Evolutionary conservation across 2,888 invertebrate species (phyloP), one percentile per base, ranked within the genome.

Genomic region (Elysia crispata): DNA sequence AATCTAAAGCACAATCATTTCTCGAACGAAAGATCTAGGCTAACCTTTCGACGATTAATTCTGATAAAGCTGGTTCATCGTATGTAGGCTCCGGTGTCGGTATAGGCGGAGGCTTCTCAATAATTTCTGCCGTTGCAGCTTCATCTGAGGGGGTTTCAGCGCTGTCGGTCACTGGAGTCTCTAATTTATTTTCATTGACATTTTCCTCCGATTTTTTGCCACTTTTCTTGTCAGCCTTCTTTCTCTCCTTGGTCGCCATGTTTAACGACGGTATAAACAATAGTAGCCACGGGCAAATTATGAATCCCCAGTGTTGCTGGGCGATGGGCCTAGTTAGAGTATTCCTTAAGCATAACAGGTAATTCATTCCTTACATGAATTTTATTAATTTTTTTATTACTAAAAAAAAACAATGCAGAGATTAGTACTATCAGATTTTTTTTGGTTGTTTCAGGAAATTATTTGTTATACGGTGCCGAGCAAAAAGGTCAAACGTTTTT

Each of bases 51-150:
- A 91, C 89, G 49, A 91, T 91, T 6, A 91, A 84, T 77, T 91
- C 89, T 1, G 91, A 87, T n/a, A 91, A 82, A 6, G 86, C 83
- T 41, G 91, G 91, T 84, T 91, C 90, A 81, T 91, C 91, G 76
- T 91, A 91, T 49, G 87, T 86, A 15, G 90, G 88, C 81, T 90
- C 91, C 0, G 88, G 85, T 23, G 89, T 86, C 11, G 86, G 85
- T 28, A 86, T 87, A 13, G 85, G 86, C 1, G 82, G 80, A 8
- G 86, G 82, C 25, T 83, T 85, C 18, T 82, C 82, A 1, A 60
- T 41, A 0, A 66, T 49, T 80, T 86, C 83, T n/a, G 76, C 82
- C 28, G 67, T 75, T 23, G 67, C 76, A 6, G 67, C 73, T 6
- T 30, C 72, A 31, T 69, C 80, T 49, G 76, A 77, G 50, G 81